Percentiles rank a stretch among this genome's conserved stretches.
These are phyloP conservation scores for Ceratina japonica DNA, from an alignment of 1,140 invertebrate genomes.

Conservation along the genomic window DNA sequence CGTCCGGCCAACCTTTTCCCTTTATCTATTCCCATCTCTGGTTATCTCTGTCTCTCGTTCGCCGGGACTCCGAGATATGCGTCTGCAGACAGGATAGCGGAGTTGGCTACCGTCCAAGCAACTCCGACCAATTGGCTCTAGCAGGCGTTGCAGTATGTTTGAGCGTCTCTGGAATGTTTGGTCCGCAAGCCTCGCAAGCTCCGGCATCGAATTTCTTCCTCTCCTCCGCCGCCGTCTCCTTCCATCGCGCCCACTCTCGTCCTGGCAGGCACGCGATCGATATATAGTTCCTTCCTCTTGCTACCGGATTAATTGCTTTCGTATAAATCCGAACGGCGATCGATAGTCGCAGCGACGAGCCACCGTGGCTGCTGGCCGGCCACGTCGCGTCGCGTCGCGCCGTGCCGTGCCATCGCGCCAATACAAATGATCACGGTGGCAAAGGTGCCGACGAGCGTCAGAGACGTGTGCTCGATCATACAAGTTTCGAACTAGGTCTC, in stretches of 20 bases:
- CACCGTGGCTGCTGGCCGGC: neutral
- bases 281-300: slow-evolving; percentile 17
- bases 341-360: slow-evolving; percentile 9
- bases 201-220: slow-evolving; percentile 41
- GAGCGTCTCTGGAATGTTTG: slow-evolving; percentile 63
- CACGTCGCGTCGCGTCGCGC: neutral
- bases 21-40: slow-evolving; percentile 25
- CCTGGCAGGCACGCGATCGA: neutral
- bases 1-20: neutral
- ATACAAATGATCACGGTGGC: slow-evolving; percentile 58
- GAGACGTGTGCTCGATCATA: neutral
- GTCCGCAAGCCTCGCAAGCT: slow-evolving; percentile 37
- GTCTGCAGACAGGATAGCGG: slow-evolving; percentile 66
- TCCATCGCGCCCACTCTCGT: neutral
- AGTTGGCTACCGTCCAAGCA: slow-evolving; percentile 74
- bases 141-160: slow-evolving; percentile 65
- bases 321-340: slow-evolving; percentile 46
- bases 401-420: no score
- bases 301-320: slow-evolving; percentile 67
- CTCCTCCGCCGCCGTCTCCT: no score
- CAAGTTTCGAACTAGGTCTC: slow-evolving; percentile 6
- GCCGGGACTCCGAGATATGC: slow-evolving; percentile 50
- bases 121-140: slow-evolving; percentile 73
- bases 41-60: slow-evolving; percentile 42
- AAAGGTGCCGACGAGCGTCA: slow-evolving; percentile 46